Evolutionary conservation across 2,113 vertebrate species (phyloP).

Genomic region (Gobius niger): DNA sequence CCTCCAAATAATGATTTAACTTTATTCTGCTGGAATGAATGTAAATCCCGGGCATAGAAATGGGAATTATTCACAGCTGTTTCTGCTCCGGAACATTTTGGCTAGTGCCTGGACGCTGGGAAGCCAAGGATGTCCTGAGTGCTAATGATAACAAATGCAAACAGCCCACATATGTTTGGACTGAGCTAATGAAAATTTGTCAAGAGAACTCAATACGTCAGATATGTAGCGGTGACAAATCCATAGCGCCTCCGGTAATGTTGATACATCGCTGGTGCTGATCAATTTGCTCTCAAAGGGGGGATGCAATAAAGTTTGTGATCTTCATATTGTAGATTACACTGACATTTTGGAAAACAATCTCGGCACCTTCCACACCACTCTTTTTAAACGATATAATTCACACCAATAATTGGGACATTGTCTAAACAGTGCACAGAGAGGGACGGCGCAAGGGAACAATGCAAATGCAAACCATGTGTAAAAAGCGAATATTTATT

Average conservation of each 20-base stretch:
- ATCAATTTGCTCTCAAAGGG: conserved; percentile 57
- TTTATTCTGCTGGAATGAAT: conserved; percentile 31
- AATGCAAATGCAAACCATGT: no score
- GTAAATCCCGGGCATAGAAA: conserved; percentile 53
- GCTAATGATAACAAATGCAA: conserved; percentile 65
- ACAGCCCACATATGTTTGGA: conserved; percentile 65
- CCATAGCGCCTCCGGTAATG: conserved; percentile 48
- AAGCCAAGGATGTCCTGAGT: conserved; percentile 62
- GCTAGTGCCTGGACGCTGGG: conserved; percentile 41
- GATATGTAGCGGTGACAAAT: conserved; percentile 12
- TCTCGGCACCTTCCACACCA: no score
- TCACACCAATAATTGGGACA: no score
- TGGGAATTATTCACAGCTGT: conserved; percentile 63
- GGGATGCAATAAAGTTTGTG: conserved; percentile 43
- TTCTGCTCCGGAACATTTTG: conserved; percentile 50
- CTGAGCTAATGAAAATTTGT: conserved; percentile 62
- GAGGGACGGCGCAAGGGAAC: no score
- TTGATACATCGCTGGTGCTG: conserved; percentile 33
- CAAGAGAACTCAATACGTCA: conserved; percentile 47
- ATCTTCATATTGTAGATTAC: conserved; percentile 16
- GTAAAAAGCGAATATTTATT: no score
- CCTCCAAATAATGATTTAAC: conserved; percentile 27
- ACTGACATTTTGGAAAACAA: no score
- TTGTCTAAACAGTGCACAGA: no score
- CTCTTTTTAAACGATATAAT: no score